Base-by-base conservation (phyloP, 2,888 invertebrate genomes). In the Synergus itoensis region DNA sequence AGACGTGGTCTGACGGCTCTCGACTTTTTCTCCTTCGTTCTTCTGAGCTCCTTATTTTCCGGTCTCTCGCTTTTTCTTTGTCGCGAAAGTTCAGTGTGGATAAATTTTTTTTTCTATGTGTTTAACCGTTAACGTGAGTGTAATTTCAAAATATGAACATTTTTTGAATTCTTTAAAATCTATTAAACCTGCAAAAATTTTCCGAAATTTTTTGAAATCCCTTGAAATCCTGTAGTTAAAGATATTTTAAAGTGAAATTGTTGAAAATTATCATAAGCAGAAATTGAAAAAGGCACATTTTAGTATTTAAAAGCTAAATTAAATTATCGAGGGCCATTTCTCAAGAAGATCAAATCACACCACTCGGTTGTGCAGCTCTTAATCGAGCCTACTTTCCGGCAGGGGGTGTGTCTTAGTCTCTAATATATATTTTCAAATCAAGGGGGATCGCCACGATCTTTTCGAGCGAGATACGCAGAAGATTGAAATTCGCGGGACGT, bases 21-120 rank as follows among this genome's bases (percentile, higher is more conserved):
- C 73, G 53, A 53, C 48, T 73, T 73, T 73, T 73, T 73, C 53
- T 73, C 62, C 41, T 79, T 64, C 21, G 16, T 53, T 53, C 16
- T 53, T 53, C 48, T 53, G 65, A 77, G 69, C 78, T 76, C 80
- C 80, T 81, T 28, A 28, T 28, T 21, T 76, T 78, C 65, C 53
- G 78, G 76, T 48, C 75, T 79, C 77, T 63, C 69, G 78, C 78
- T 80, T 82, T 81, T 78, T 63, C 82, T 81, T 81, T 79, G 80
- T 63, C 81, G 60, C 53, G 57, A 40, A 63, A 45, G 64, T 80
- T 62, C 60, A 62, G 45, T 11, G 65, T 64, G 65, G 62, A 77
- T 45, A 65, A 36, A 40, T 76, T 36, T 75, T 14, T 53, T 78
- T 36, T 75, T 14, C n/a, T n/a, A n/a, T 7, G 53, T n/a, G n/a